These are phyloP conservation scores for chimpanzee (Pan troglodytes) DNA, from an alignment of 2,113 vertebrate genomes.

Conservation along the genomic window NHGRI_mPanTro3-v2.1_pri NC_072409.2:106284001-106284500, in stretches of 20 bases:
- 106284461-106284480: neutral
- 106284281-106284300: neutral
- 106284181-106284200: neutral
- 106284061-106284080: neutral
- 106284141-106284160: neutral
- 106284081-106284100: neutral
- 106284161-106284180: neutral
- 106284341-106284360: neutral
- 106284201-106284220: neutral
- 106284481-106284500: neutral
- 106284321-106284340: neutral
- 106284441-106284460: neutral
- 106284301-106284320: neutral
- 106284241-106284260: neutral
- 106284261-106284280: neutral
- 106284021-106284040: neutral
- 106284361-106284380: neutral
- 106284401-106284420: neutral
- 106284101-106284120: neutral
- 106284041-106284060: neutral
- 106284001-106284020: neutral
- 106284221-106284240: neutral
- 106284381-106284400: neutral
- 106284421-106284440: neutral
- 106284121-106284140: neutral